Conservation (phyloP, 2,888 invertebrate species). For the Kryphioiulus occultus region DNA sequence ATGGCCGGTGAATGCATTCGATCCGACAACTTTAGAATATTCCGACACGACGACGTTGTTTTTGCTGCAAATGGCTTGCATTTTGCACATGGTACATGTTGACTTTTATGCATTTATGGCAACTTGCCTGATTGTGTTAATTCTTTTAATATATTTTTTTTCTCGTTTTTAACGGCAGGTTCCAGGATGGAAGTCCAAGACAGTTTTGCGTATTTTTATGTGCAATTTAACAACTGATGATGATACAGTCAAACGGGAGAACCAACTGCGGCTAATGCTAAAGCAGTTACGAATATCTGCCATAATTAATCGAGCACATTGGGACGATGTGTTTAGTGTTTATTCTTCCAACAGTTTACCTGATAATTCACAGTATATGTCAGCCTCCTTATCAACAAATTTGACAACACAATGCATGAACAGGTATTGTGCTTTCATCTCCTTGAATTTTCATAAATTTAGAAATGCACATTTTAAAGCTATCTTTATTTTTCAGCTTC, state of each 20-base stretch:
- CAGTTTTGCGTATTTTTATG: slow-evolving; percentile 83
- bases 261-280: slow-evolving; percentile 69
- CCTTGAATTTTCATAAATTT: background rate
- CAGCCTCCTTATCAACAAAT: slow-evolving; percentile 55
- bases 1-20: slow-evolving; percentile 94
- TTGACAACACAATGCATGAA: slow-evolving; percentile 57
- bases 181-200: slow-evolving; percentile 82
- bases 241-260: slow-evolving; percentile 59
- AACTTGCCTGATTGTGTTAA: background rate
- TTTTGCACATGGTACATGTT: slow-evolving; percentile 78
- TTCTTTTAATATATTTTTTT: slow-evolving; percentile 4
- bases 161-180: slow-evolving; percentile 62
- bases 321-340: slow-evolving; percentile 64
- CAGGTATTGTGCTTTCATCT: slow-evolving; percentile 54
- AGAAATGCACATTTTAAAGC: background rate
- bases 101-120: background rate
- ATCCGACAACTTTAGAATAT: slow-evolving; percentile 75
- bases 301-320: slow-evolving; percentile 70
- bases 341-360: slow-evolving; percentile 43
- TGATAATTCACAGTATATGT: background rate
- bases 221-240: slow-evolving; percentile 69
- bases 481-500: slow-evolving; percentile 65
- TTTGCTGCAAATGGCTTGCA: slow-evolving; percentile 95
- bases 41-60: slow-evolving; percentile 93
- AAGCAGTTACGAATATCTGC: slow-evolving; percentile 87